A percentile compares a stretch with the other conserved stretches of the same genome.
Conservation (phyloP, 2,113 vertebrate species). For the Pomatorhinus ruficollis region DNA sequence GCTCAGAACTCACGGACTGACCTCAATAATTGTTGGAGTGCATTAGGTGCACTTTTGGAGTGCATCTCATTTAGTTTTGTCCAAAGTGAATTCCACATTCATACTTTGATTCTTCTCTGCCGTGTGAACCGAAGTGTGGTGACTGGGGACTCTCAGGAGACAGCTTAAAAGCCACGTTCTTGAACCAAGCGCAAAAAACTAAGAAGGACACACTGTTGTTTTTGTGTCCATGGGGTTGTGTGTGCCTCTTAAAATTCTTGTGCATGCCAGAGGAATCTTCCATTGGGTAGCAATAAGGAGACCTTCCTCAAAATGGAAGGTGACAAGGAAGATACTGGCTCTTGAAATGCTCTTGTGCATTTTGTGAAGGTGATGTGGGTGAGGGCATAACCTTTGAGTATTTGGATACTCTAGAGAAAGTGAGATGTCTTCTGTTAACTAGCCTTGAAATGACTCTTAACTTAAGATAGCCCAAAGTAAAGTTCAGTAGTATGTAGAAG, state of each 20-base stretch:
- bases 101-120: neutral
- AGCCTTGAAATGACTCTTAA: neutral
- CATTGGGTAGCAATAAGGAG: neutral
- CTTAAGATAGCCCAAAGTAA: neutral
- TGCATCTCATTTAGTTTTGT: neutral
- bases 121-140: neutral
- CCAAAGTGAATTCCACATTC: neutral
- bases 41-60: neutral
- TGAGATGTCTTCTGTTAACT: neutral
- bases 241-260: neutral
- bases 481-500: neutral
- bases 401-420: neutral
- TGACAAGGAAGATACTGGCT: neutral
- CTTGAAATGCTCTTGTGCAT: neutral
- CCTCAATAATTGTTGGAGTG: neutral
- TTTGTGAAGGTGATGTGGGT: neutral
- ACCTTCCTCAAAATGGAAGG: neutral
- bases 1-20: neutral
- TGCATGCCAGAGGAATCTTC: neutral
- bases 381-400: neutral
- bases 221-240: neutral
- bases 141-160: neutral
- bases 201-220: fast-evolving
- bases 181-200: neutral
- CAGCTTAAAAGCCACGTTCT: neutral